Percentiles rank a stretch among this genome's conserved stretches.
Conservation (phyloP, 1,140 invertebrate species). For the Phocides pigmalion region DNA sequence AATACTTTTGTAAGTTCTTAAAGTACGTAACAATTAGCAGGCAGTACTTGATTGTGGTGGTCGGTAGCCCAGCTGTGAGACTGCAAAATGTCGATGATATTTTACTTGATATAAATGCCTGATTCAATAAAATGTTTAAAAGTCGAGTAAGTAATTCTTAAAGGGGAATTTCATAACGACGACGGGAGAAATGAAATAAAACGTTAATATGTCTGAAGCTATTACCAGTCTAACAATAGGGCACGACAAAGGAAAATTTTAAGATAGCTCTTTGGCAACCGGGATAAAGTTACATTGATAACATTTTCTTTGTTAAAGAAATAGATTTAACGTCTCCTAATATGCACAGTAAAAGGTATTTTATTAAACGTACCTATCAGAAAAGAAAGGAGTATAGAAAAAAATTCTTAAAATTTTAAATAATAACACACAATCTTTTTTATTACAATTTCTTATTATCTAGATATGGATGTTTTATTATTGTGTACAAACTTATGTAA, state of each 20-base stretch:
- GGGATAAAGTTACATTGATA: conserved; percentile 71
- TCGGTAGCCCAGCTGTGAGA: too few species aligned
- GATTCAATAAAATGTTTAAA: conserved; percentile 37
- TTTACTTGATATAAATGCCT: conserved; percentile 11
- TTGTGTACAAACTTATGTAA: too few species aligned
- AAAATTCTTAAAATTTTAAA: too few species aligned
- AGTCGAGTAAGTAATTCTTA: conserved; percentile 36
- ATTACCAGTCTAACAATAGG: conserved; percentile 68
- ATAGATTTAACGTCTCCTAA: neutral
- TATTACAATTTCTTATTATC: too few species aligned
- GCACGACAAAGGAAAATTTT: conserved; percentile 71
- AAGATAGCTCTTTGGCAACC: conserved; percentile 60
- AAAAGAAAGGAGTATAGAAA: too few species aligned
- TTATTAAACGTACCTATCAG: too few species aligned
- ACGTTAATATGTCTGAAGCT: conserved; percentile 70
- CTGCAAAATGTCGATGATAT: neutral
- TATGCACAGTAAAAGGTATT: neutral
- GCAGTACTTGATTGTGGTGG: too few species aligned
- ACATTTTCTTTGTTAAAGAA: conserved; percentile 35
- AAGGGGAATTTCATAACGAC: conserved; percentile 66
- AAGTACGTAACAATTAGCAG: too few species aligned
- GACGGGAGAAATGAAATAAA: conserved; percentile 66
- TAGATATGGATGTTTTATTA: too few species aligned
- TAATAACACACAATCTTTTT: too few species aligned
- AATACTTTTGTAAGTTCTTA: too few species aligned